Conservation (phyloP, 2,888 invertebrate species). For the Encarsia formosa region DNA sequence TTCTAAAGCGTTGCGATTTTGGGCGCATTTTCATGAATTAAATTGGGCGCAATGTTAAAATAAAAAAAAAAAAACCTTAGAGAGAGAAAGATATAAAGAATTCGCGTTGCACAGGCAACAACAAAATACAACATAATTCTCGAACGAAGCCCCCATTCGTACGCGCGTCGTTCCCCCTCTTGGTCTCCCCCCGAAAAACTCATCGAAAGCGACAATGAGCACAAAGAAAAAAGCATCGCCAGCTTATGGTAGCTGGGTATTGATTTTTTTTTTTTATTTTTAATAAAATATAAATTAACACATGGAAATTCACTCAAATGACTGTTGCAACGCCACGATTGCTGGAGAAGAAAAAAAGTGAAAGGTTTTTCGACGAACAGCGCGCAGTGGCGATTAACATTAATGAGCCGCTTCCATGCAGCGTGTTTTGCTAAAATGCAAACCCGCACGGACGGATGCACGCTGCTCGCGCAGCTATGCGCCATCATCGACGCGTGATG, state of each 20-base stretch:
- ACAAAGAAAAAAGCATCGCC: not conserved
- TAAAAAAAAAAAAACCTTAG: too few species aligned
- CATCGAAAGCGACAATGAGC: not conserved
- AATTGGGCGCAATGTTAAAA: too few species aligned
- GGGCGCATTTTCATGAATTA: too few species aligned
- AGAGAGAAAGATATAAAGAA: too few species aligned
- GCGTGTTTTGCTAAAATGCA: not conserved
- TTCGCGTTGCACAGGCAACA: too few species aligned
- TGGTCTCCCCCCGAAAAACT: not conserved
- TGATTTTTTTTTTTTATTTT: constrained; percentile 2
- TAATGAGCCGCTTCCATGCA: constrained; percentile 3
- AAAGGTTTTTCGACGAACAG: constrained; percentile 9
- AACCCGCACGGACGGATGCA: not conserved
- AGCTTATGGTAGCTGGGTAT: not conserved
- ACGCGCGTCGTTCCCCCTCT: not conserved
- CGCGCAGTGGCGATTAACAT: constrained; percentile 14
- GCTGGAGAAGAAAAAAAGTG: constrained; percentile 6
- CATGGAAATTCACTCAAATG: too few species aligned
- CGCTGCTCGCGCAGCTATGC: not conserved
- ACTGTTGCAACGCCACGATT: not conserved
- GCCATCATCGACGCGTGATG: too few species aligned
- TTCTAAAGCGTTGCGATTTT: too few species aligned
- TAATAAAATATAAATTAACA: too few species aligned
- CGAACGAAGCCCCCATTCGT: not conserved
- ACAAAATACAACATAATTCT: too few species aligned